These are phyloP conservation scores for Stenurella melanura DNA, from an alignment of 2,888 invertebrate species.

Conservation along the genomic window DNA sequence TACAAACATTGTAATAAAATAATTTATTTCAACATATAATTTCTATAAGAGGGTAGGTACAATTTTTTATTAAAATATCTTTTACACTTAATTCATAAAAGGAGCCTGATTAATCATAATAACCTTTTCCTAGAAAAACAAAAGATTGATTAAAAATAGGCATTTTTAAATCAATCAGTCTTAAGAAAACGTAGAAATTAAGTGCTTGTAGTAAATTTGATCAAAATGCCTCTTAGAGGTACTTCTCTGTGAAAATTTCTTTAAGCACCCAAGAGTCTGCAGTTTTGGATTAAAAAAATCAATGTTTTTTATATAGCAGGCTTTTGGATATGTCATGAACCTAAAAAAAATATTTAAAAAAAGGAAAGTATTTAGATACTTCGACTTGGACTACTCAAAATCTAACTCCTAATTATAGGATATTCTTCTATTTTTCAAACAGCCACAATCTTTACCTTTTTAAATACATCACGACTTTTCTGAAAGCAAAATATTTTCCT, in stretches of 20 bases:
- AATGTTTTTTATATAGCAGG: not conserved
- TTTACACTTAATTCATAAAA: slow-evolving; percentile 47
- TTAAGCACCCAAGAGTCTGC: not conserved
- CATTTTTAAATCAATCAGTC: slow-evolving; percentile 21
- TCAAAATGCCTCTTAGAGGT: not conserved
- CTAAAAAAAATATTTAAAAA: not conserved
- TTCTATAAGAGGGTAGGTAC: slow-evolving; percentile 8
- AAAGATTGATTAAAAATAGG: slow-evolving; percentile 48
- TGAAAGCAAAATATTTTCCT: slow-evolving; percentile 7
- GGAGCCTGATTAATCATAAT: slow-evolving; percentile 53
- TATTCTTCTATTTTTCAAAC: slow-evolving; percentile 7
- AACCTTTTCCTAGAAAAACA: slow-evolving; percentile 52
- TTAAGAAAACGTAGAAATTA: not conserved
- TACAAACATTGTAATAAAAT: slow-evolving; percentile 39
- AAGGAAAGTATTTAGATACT: slow-evolving; percentile 1
- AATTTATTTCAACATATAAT: slow-evolving; percentile 41
- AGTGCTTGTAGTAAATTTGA: not conserved
- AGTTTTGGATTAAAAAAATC: not conserved
- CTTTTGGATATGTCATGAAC: slow-evolving; percentile 3
- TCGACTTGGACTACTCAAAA: slow-evolving; percentile 1
- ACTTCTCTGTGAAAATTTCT: not conserved
- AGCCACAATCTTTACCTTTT: slow-evolving; percentile 7
- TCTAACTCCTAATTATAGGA: not conserved
- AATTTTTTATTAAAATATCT: slow-evolving; percentile 25
- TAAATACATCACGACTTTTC: slow-evolving; percentile 7